A percentile compares a stretch with the other conserved stretches of the same genome.
These are phyloP conservation scores for Cantharis nigra DNA, from an alignment of 2,888 invertebrate genomes.

Conservation along the genomic window DNA sequence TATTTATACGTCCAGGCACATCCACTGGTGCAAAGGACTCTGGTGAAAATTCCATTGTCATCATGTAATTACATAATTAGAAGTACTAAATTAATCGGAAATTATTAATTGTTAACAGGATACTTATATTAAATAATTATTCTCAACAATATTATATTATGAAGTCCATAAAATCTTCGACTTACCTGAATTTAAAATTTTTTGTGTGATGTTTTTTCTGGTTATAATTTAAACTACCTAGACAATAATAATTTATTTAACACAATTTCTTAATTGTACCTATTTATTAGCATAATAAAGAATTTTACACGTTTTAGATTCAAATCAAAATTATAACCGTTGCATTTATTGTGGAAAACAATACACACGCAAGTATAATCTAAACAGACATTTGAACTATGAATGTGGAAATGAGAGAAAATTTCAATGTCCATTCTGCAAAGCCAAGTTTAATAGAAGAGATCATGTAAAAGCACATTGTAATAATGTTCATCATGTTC, in stretches of 20 bases:
- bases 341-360: slow-evolving; percentile 71
- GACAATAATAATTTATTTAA: neutral
- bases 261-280: neutral
- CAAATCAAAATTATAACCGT: neutral
- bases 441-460: slow-evolving; percentile 45
- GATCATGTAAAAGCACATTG: slow-evolving; percentile 48
- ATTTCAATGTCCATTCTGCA: slow-evolving; percentile 50
- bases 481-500: slow-evolving; percentile 25
- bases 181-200: neutral
- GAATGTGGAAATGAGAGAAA: slow-evolving; percentile 56
- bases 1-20: no score
- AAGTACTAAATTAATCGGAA: no score
- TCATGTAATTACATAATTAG: no score
- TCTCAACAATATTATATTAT: neutral
- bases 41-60: no score
- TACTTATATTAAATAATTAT: neutral
- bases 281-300: neutral
- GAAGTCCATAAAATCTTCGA: neutral
- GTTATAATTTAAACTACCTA: neutral
- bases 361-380: slow-evolving; percentile 73
- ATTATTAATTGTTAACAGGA: no score
- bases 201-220: neutral
- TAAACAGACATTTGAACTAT: slow-evolving; percentile 65
- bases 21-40: no score
- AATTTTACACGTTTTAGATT: neutral